Percentiles rank a stretch among this genome's conserved stretches.
Evolutionary conservation across 2,113 vertebrate species (phyloP).

Genomic region (Hydrolagus affinis): DNA sequence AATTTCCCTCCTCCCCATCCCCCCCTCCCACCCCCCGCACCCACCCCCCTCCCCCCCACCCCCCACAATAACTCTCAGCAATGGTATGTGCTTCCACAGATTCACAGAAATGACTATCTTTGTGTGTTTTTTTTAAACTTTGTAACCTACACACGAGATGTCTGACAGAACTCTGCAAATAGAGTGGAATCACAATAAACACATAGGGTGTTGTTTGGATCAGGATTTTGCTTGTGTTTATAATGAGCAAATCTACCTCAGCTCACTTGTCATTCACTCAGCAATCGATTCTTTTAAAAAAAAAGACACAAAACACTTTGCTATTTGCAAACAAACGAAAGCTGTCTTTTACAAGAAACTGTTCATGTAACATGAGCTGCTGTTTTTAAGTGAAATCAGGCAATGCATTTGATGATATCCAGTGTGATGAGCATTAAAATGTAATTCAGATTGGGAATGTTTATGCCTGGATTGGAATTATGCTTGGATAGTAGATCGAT

Average conservation of each 20-base stretch:
- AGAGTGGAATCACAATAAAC: slow-evolving; percentile 25
- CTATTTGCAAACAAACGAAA: slow-evolving; percentile 22
- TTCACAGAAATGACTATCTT: slow-evolving; percentile 26
- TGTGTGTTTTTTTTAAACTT: neutral
- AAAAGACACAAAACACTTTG: slow-evolving; percentile 11
- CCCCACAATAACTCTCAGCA: neutral
- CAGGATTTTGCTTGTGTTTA: slow-evolving; percentile 6
- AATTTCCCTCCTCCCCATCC: too few relatives aligned
- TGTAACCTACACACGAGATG: slow-evolving; percentile 27
- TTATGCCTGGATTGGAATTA: neutral
- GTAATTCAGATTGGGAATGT: neutral
- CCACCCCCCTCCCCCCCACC: too few relatives aligned
- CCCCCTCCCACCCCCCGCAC: too few relatives aligned
- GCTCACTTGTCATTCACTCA: slow-evolving; percentile 18
- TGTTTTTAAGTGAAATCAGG: slow-evolving; percentile 31
- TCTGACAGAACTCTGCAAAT: slow-evolving; percentile 17
- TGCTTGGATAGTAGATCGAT: neutral
- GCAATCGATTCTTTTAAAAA: slow-evolving; percentile 19
- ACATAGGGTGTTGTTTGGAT: slow-evolving; percentile 25
- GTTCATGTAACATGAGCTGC: slow-evolving; percentile 14
- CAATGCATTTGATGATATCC: slow-evolving; percentile 1
- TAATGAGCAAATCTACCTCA: slow-evolving; percentile 30
- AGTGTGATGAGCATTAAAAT: slow-evolving; percentile 18
- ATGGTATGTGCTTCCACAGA: slow-evolving; percentile 25
- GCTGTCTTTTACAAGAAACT: neutral